Evolutionary conservation across 92 coral and sea anemone species (phyloP).

Genomic region (Diadumene lineata): DNA sequence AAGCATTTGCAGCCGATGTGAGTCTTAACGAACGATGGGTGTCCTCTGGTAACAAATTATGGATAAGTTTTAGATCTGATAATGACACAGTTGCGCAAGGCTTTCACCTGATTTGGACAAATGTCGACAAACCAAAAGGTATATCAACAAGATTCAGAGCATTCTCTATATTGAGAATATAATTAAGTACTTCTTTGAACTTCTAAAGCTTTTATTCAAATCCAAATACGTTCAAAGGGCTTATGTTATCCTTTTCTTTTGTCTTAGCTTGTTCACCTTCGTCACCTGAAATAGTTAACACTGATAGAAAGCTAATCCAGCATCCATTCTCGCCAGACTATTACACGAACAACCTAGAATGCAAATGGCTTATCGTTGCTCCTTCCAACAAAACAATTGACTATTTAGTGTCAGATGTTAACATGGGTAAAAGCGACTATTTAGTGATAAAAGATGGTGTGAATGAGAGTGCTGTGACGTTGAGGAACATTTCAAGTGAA

Average conservation of each 20-base stretch:
- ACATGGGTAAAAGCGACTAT: conserved; percentile 15
- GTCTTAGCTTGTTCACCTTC: background rate
- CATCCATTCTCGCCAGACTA: too few relatives aligned
- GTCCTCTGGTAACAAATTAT: background rate
- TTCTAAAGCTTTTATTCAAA: background rate
- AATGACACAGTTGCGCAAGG: background rate
- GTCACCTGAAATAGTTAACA: background rate
- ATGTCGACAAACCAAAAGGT: background rate
- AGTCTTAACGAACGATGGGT: background rate
- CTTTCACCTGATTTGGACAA: background rate
- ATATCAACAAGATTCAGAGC: background rate
- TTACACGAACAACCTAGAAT: background rate
- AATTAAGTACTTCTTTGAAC: background rate
- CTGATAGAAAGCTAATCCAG: background rate
- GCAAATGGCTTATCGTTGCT: background rate
- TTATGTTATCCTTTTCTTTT: too few relatives aligned
- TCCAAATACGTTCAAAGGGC: background rate
- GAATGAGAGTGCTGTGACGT: background rate
- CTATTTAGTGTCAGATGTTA: background rate
- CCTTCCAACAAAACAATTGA: background rate
- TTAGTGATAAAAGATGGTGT: conserved; percentile 4
- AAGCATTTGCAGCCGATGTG: background rate
- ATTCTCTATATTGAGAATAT: background rate
- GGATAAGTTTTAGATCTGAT: conserved; percentile 16
- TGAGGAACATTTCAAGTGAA: background rate